phyloP scores from a whole-genome alignment of 64 coral and sea anemone species.

The Orbicella faveolata region DNA sequence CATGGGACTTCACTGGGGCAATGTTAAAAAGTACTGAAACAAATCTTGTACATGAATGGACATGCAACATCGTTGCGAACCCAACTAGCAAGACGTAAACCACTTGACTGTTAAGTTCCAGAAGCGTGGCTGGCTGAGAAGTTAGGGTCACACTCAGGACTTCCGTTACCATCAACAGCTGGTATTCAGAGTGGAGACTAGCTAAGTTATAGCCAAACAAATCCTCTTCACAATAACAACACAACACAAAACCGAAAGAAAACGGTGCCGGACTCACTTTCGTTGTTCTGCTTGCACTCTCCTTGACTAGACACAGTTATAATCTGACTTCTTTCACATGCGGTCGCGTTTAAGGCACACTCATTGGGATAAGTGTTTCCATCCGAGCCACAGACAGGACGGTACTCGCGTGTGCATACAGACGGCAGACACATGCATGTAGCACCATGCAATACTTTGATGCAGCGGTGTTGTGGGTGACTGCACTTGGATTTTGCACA shows the following conservation, averaged over 20 bases:
- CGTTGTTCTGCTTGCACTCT: conserved; percentile 33
- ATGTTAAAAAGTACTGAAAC: no score
- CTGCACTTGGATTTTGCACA: conserved; percentile 59
- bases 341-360: conserved; percentile 55
- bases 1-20: no score
- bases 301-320: conserved; percentile 49
- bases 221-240: no score
- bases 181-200: no score
- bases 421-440: conserved; percentile 60
- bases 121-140: no score
- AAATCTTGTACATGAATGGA: no score
- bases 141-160: no score
- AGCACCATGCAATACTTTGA: conserved; percentile 15
- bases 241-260: no score
- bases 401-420: conserved; percentile 45
- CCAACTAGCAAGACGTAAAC: no score
- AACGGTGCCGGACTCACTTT: background rate
- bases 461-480: conserved; percentile 60
- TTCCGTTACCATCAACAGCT: no score
- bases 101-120: background rate
- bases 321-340: conserved; percentile 67
- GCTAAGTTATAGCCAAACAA: no score
- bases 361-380: conserved; percentile 80
- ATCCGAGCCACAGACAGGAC: conserved; percentile 85
- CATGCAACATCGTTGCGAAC: no score